Conservation (phyloP, 1,140 invertebrate species). For the Nymphalis io region DNA sequence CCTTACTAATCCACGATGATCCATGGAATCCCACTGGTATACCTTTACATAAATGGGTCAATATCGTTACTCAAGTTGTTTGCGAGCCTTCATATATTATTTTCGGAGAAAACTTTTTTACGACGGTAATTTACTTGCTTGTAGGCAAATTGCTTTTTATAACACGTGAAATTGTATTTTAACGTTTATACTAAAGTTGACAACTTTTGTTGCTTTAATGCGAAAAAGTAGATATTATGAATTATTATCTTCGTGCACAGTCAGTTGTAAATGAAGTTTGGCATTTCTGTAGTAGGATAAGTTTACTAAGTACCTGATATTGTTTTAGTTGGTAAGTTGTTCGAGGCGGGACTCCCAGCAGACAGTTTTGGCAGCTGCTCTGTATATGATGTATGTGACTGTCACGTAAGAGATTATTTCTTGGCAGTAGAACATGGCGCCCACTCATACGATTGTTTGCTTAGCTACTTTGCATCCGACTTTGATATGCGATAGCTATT, state of each 20-base stretch:
- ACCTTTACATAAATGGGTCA: constrained; percentile 65
- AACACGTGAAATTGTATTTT: neutral
- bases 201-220: neutral
- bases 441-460: constrained; percentile 58
- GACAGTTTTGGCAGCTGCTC: constrained; percentile 71
- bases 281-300: constrained; percentile 45
- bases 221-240: constrained; percentile 7
- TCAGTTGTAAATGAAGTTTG: constrained; percentile 29
- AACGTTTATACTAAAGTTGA: neutral
- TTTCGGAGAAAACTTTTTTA: constrained; percentile 19
- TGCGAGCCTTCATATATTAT: constrained; percentile 22
- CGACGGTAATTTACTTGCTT: constrained; percentile 13
- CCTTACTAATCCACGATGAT: constrained; percentile 69
- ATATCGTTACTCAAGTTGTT: constrained; percentile 41
- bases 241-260: constrained; percentile 23
- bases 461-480: constrained; percentile 59
- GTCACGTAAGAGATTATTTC: constrained; percentile 76
- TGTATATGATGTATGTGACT: constrained; percentile 74
- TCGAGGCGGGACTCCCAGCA: constrained; percentile 55
- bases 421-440: constrained; percentile 69
- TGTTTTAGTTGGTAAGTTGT: constrained; percentile 71
- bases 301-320: constrained; percentile 65
- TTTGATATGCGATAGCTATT: constrained; percentile 25
- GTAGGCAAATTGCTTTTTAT: neutral
- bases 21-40: constrained; percentile 63